phyloP scores from a whole-genome alignment of 2,888 invertebrate genomes.

The Apocheima hispidaria region DNA sequence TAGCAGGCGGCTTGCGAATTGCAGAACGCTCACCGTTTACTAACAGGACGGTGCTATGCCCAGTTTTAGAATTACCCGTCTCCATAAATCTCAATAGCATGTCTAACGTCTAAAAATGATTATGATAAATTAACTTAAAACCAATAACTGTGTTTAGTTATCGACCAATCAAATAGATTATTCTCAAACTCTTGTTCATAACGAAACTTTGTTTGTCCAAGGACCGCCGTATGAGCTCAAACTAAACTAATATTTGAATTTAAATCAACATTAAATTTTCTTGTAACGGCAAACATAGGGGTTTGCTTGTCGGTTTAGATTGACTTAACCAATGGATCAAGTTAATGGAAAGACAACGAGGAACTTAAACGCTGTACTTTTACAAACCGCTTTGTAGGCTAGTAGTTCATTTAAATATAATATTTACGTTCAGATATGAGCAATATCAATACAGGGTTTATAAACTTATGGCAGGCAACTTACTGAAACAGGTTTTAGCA shows the following conservation, averaged over 20 bases:
- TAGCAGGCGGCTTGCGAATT: no score
- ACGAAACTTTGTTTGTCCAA: conserved; percentile 21
- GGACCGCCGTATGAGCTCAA: conserved; percentile 13
- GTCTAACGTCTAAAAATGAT: no score
- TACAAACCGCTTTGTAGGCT: no score
- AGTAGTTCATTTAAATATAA: no score
- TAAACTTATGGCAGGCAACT: no score
- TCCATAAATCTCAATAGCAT: no score
- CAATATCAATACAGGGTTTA: no score
- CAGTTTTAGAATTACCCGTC: no score
- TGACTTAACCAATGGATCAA: conserved; percentile 11
- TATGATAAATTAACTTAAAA: neutral
- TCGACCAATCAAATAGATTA: conserved; percentile 25
- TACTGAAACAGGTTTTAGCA: no score
- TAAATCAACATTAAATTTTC: conserved; percentile 43
- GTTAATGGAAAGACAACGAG: neutral
- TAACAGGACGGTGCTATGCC: no score
- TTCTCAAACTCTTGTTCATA: conserved; percentile 29
- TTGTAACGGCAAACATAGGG: conserved; percentile 23
- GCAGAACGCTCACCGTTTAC: no score
- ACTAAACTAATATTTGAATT: conserved; percentile 45
- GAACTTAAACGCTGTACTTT: neutral
- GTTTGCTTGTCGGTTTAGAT: conserved; percentile 11
- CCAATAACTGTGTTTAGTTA: neutral
- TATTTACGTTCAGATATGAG: no score